These are phyloP conservation scores for Pteronotus mesoamericanus DNA, from an alignment of 2,797 vertebrate species.

Conservation along the genomic window DNA sequence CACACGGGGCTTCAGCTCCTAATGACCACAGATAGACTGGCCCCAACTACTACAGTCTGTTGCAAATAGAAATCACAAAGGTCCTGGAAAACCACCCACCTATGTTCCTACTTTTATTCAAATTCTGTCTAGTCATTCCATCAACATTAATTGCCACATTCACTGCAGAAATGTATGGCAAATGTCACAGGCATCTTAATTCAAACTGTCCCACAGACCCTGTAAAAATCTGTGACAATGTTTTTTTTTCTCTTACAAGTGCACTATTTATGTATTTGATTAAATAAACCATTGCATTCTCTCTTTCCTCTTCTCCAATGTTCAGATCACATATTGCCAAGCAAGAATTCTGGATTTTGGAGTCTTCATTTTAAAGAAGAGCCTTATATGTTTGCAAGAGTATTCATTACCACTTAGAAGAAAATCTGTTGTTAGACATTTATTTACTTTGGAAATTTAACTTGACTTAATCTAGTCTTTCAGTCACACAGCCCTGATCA, in stretches of 20 bases:
- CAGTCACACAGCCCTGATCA: neutral
- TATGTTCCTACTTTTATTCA: neutral
- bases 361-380: neutral
- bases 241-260: neutral
- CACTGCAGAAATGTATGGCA: neutral
- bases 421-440: neutral
- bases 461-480: neutral
- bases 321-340: neutral
- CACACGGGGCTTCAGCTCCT: neutral
- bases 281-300: neutral
- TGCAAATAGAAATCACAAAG: neutral
- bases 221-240: neutral
- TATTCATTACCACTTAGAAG: neutral
- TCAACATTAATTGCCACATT: neutral
- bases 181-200: neutral
- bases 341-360: neutral
- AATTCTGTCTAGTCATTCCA: neutral
- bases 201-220: neutral
- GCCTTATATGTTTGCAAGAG: neutral
- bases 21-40: neutral
- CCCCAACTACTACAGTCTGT: neutral
- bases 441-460: neutral
- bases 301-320: neutral
- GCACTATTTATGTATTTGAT: neutral
- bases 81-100: neutral